phyloP scores from a whole-genome alignment of 2,113 vertebrate species.

The Falco punctatus region DNA sequence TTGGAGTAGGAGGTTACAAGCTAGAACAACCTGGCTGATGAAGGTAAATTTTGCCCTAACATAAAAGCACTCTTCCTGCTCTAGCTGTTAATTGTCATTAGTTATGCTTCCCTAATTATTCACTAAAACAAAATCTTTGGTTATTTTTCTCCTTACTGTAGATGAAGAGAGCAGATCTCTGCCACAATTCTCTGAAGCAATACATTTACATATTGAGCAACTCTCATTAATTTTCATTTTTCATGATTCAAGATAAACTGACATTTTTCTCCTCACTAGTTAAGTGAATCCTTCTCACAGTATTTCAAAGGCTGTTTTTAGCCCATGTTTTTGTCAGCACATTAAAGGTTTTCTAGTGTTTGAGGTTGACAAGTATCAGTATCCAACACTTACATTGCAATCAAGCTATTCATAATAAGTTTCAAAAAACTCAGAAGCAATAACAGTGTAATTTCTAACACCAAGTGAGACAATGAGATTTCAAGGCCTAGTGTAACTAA shows the following conservation, averaged over 20 bases:
- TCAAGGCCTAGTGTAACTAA: not conserved
- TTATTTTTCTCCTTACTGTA: not conserved
- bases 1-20: not conserved
- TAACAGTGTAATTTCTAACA: not conserved
- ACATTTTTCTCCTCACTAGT: conserved; percentile 1
- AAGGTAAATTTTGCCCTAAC: not conserved
- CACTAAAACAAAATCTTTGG: not conserved
- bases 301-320: conserved; percentile 31
- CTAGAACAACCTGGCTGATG: not conserved
- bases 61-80: not conserved
- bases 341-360: conserved; percentile 12
- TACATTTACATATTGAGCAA: conserved; percentile 27
- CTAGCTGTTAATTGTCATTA: not conserved
- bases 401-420: not conserved
- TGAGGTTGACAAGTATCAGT: conserved; percentile 18
- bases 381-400: not conserved
- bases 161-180: not conserved
- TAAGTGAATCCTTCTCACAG: conserved; percentile 7
- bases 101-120: not conserved
- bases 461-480: not conserved
- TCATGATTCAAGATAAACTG: conserved; percentile 19
- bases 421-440: not conserved
- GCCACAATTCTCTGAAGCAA: conserved; percentile 15
- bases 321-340: not conserved
- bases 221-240: conserved; percentile 48